phyloP scores from a whole-genome alignment of 2,797 vertebrate species.

The Pampus argenteus region DNA sequence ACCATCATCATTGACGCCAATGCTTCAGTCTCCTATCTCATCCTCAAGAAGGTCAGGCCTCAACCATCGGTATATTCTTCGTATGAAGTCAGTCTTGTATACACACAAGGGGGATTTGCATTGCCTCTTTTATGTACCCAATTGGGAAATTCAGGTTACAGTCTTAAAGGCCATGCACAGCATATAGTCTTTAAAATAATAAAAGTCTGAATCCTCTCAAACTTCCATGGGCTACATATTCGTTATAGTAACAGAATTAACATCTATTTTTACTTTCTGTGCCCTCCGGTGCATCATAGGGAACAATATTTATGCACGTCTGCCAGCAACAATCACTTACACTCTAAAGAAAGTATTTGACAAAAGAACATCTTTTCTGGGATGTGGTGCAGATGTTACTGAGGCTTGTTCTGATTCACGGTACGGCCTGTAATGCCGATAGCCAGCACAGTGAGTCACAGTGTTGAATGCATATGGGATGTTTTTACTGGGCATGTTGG shows the following conservation, averaged over 20 bases:
- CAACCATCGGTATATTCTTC: conserved; percentile 16
- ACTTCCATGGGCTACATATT: conserved; percentile 46
- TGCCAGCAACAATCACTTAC: conserved; percentile 63
- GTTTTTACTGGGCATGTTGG: conserved; percentile 54
- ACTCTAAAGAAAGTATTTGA: conserved; percentile 60
- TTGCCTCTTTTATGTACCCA: conserved; percentile 22
- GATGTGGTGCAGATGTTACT: conserved; percentile 61
- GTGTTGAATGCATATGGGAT: conserved; percentile 58
- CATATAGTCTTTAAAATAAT: conserved; percentile 48
- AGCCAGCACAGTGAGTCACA: conserved; percentile 68
- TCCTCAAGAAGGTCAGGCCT: conserved; percentile 79
- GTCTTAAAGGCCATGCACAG: conserved; percentile 18
- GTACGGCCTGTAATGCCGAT: conserved; percentile 45
- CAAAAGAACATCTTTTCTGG: conserved; percentile 60
- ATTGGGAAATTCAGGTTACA: conserved; percentile 33
- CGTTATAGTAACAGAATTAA: conserved; percentile 51
- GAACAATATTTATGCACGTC: conserved; percentile 52
- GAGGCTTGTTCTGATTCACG: conserved; percentile 66
- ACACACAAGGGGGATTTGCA: conserved; percentile 9
- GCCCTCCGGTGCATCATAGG: conserved; percentile 41
- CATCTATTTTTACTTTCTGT: conserved; percentile 58
- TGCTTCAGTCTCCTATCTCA: conserved; percentile 88
- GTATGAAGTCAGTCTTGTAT: conserved; percentile 20
- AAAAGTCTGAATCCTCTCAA: conserved; percentile 17
- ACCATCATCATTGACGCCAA: conserved; percentile 96